Conservation (phyloP, 2,797 vertebrate species). For the Platalea minor region DNA sequence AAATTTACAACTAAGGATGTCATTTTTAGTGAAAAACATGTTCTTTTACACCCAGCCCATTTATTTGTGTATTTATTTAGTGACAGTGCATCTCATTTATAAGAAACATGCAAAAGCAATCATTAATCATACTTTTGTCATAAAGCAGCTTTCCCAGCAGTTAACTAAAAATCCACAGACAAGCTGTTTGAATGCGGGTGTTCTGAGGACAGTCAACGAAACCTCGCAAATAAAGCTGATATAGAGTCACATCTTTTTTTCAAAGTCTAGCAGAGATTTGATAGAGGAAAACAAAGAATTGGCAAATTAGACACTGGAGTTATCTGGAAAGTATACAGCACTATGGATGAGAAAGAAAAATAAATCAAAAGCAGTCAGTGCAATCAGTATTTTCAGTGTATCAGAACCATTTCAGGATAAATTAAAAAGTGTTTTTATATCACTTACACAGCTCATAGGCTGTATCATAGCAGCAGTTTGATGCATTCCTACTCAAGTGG, state of each 20-base stretch:
- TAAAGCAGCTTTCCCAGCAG: slow-evolving; percentile 22
- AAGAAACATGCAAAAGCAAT: slow-evolving; percentile 29
- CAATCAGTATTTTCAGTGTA: neutral
- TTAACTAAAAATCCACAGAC: neutral
- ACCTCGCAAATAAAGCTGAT: neutral
- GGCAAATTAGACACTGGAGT: neutral
- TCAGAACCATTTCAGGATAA: neutral
- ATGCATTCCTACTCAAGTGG: neutral
- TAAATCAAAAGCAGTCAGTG: neutral
- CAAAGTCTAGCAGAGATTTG: neutral
- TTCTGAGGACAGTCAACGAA: neutral
- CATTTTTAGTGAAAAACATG: slow-evolving; percentile 41
- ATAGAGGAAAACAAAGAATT: neutral
- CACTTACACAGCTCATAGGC: neutral
- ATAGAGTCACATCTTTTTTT: neutral
- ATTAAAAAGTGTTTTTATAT: neutral
- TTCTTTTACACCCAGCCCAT: slow-evolving; percentile 42
- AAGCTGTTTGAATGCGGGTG: neutral
- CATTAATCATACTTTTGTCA: slow-evolving; percentile 63
- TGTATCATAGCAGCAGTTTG: neutral
- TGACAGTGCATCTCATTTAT: slow-evolving; percentile 46
- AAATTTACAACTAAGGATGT: slow-evolving; percentile 43
- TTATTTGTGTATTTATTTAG: slow-evolving; percentile 60
- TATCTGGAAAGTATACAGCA: neutral
- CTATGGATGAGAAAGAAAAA: neutral